Conservation (phyloP, 2,888 invertebrate genomes). For the Clunio marinus region DNA sequence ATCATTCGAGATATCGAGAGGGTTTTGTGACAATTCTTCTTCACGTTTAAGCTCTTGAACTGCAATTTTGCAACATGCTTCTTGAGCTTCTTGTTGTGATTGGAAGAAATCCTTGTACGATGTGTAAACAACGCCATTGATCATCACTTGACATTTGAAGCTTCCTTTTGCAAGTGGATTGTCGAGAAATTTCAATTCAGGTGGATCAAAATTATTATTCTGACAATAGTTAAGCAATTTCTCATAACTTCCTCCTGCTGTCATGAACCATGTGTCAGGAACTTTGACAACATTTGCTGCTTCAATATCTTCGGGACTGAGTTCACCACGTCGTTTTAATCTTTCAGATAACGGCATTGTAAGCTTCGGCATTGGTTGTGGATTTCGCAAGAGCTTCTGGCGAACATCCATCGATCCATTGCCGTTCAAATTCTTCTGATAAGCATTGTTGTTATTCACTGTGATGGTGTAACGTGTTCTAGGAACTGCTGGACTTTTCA, state of each 20-base stretch:
- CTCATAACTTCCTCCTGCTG: background rate
- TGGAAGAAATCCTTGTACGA: slow-evolving; percentile 41
- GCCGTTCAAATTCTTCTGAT: slow-evolving; percentile 26
- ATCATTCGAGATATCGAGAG: slow-evolving; percentile 45
- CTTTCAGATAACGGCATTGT: slow-evolving; percentile 33
- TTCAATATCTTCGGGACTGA: slow-evolving; percentile 30
- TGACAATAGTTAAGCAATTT: slow-evolving; percentile 29
- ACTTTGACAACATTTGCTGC: slow-evolving; percentile 21
- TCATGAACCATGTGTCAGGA: slow-evolving; percentile 16
- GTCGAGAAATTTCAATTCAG: slow-evolving; percentile 24
- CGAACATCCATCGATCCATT: background rate
- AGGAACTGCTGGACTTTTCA: slow-evolving; percentile 7
- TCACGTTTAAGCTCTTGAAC: slow-evolving; percentile 45
- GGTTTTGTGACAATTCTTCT: slow-evolving; percentile 44
- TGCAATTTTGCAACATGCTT: slow-evolving; percentile 46
- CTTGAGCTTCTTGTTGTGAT: slow-evolving; percentile 44
- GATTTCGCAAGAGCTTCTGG: background rate
- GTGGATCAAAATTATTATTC: background rate
- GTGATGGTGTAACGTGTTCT: slow-evolving; percentile 5
- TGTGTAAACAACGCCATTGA: slow-evolving; percentile 20
- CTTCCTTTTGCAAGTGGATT: slow-evolving; percentile 20
- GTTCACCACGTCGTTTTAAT: slow-evolving; percentile 21
- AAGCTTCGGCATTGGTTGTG: background rate
- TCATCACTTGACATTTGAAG: slow-evolving; percentile 27
- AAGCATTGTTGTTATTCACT: slow-evolving; percentile 24